A percentile compares a stretch with the other conserved stretches of the same genome.
Evolutionary conservation across 1,140 invertebrate genomes (phyloP).

Genomic region (Daktulosphaira vitifoliae): DNA sequence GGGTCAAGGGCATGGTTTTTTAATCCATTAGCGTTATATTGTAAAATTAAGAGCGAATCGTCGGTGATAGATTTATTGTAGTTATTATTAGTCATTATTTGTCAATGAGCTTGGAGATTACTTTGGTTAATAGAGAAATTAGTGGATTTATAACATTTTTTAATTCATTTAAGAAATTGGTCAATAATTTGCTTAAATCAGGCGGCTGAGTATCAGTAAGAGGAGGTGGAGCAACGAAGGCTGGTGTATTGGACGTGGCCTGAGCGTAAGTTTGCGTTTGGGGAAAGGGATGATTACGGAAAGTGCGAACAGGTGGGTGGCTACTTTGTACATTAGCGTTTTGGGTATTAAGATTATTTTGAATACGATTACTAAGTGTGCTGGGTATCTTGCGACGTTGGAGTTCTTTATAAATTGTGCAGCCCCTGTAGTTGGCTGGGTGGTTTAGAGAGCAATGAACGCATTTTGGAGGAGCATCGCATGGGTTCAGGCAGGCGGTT

Average conservation of each 20-base stretch:
- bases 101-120: conserved; percentile 9
- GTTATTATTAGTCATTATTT: conserved; percentile 15
- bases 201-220: neutral
- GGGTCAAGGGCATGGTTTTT: conserved; percentile 34
- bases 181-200: neutral
- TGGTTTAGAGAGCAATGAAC: conserved; percentile 41
- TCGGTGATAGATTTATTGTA: neutral
- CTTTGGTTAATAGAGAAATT: neutral
- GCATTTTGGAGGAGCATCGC: conserved; percentile 40
- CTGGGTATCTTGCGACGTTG: neutral
- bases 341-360: neutral
- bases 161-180: neutral
- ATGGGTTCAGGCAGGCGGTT: conserved; percentile 42
- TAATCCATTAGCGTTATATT: conserved; percentile 37
- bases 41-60: conserved; percentile 3
- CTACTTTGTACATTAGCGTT: neutral
- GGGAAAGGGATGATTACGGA: neutral
- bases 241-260: neutral
- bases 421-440: conserved; percentile 43
- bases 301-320: neutral
- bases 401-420: conserved; percentile 39
- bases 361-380: neutral
- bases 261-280: neutral
- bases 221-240: neutral
- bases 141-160: neutral